These are phyloP conservation scores for Himalopsyche kuldschensis DNA, from an alignment of 2,888 invertebrate genomes.

Conservation along the genomic window DNA sequence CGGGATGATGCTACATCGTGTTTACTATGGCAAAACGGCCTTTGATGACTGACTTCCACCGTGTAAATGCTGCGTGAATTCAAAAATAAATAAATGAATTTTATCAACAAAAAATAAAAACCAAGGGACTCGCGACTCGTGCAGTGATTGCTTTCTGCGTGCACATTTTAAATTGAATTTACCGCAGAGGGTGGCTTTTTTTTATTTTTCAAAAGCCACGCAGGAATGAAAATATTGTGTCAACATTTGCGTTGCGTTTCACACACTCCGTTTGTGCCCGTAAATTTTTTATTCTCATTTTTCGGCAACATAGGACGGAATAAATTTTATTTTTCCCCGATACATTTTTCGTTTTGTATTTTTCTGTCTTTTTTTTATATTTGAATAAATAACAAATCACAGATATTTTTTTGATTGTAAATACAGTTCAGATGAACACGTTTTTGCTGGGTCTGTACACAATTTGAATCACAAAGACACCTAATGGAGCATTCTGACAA, in stretches of 20 bases:
- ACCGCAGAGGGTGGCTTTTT: neutral
- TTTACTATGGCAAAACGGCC: neutral
- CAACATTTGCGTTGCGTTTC: neutral
- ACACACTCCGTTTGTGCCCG: too few species aligned
- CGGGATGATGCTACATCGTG: neutral
- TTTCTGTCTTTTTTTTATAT: too few species aligned
- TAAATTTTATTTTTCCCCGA: too few species aligned
- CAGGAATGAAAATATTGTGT: neutral
- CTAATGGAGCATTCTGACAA: too few species aligned
- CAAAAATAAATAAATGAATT: neutral
- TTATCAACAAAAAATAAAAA: neutral
- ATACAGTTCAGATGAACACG: too few species aligned
- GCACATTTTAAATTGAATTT: neutral
- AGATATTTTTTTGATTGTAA: too few species aligned
- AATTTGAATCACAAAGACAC: too few species aligned
- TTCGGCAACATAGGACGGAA: too few species aligned
- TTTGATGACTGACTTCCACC: neutral
- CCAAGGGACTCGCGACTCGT: neutral
- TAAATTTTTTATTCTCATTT: too few species aligned
- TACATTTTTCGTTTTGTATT: too few species aligned
- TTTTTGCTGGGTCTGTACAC: too few species aligned
- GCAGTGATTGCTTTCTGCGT: neutral
- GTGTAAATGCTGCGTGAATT: neutral
- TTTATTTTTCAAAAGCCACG: neutral
- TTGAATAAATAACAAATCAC: too few species aligned